Percentiles rank a stretch among this genome's conserved stretches.
Evolutionary conservation across 2,113 vertebrate species (phyloP).

Genomic region (Anseranas semipalmata): DNA sequence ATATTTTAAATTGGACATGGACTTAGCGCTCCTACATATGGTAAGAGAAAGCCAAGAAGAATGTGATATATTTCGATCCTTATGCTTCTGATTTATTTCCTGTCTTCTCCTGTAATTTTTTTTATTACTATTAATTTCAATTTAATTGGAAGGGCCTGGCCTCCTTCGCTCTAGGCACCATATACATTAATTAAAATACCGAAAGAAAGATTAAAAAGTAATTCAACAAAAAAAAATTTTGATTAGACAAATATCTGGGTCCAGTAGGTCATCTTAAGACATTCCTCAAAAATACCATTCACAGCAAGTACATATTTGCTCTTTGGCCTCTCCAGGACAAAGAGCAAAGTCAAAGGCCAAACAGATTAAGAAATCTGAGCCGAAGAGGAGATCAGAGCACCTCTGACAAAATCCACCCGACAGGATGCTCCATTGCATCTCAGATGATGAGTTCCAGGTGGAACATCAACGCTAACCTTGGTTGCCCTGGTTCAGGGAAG

Average conservation of each 20-base stretch:
- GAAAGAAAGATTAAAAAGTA: constrained; percentile 40
- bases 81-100: constrained; percentile 24
- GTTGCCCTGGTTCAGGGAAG: neutral
- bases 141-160: constrained; percentile 50
- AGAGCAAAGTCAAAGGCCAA: neutral
- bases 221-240: neutral
- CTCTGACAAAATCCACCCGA: neutral
- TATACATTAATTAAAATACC: constrained; percentile 49
- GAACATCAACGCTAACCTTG: neutral
- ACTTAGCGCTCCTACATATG: neutral
- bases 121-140: constrained; percentile 38
- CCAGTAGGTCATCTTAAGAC: neutral
- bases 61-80: neutral
- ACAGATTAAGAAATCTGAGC: neutral
- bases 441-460: neutral
- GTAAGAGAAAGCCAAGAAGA: constrained; percentile 5
- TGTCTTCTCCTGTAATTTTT: constrained; percentile 5
- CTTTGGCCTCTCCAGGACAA: neutral
- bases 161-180: constrained; percentile 43
- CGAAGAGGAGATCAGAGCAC: neutral
- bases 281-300: neutral
- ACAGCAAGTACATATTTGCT: neutral
- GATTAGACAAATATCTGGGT: neutral
- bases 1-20: neutral
- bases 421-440: neutral